Conservation (phyloP, 2,888 invertebrate genomes). For the Stenolophus ochropezus region DNA sequence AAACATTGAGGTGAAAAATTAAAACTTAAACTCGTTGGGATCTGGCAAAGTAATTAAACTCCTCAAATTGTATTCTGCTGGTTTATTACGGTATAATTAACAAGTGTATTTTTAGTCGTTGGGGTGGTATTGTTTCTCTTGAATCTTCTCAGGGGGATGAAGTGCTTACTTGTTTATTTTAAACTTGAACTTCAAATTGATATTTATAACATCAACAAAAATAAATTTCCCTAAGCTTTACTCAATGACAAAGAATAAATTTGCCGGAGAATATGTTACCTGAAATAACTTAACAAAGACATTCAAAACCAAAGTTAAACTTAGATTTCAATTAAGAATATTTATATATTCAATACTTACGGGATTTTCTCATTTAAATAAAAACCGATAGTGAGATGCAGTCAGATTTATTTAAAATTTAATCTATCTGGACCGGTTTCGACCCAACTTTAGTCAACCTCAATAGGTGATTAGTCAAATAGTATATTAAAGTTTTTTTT, state of each 20-base stretch:
- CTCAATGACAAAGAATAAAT: not conserved
- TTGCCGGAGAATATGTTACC: not conserved
- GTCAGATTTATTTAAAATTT: too few relatives aligned
- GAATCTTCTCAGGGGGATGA: not conserved
- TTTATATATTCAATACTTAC: too few relatives aligned
- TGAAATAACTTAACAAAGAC: too few relatives aligned
- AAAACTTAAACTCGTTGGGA: slow-evolving; percentile 6
- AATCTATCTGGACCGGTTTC: too few relatives aligned
- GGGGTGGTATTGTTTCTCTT: not conserved
- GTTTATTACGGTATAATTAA: slow-evolving; percentile 45
- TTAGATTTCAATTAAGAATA: too few relatives aligned
- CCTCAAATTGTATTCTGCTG: slow-evolving; percentile 32
- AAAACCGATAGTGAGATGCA: too few relatives aligned
- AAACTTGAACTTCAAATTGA: not conserved
- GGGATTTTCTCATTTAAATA: too few relatives aligned
- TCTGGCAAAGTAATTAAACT: slow-evolving; percentile 46
- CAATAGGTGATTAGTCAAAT: too few relatives aligned
- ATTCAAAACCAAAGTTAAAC: too few relatives aligned
- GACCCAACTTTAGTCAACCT: too few relatives aligned
- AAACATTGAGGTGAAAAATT: slow-evolving; percentile 38
- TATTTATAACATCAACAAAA: not conserved
- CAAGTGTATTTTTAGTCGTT: slow-evolving; percentile 13
- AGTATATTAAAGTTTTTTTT: too few relatives aligned
- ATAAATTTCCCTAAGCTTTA: not conserved
- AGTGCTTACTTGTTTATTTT: not conserved